Evolutionary conservation across 2,888 invertebrate genomes (phyloP), one percentile per base, ranked within the genome.

Genomic region (Drosophila mayaguana): DNA sequence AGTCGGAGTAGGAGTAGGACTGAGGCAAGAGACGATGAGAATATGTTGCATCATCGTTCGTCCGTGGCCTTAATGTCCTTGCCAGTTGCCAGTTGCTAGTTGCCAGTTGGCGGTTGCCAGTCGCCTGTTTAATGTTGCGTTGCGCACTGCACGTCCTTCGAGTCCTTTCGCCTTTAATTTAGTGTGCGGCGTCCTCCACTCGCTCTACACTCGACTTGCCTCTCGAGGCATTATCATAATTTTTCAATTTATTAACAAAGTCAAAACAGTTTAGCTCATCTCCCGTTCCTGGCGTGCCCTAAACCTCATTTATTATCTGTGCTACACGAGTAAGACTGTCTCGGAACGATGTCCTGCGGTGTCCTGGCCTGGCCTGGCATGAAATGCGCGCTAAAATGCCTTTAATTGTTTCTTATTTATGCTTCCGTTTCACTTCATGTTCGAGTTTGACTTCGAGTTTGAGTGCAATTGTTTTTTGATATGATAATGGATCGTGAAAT

Each of bases 171-270:
- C 69, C 54, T 80, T 88, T 76, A 89, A 89, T 89, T 89, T 86
- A 89, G 72, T 86, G 83, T 74, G 73, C 77, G 71, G 79, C 32
- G 48, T 28, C 55, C 61, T 53, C 34, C 50, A 32, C 20, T 18
- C 50, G 18, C 14, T 50, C 63, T 32, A 45, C 20, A 46, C 59
- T 73, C 67, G 46, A 55, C 43, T 36, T 51, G 38, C 40, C 53
- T 54, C 59, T 25, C 60, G 48, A 22, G 78, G 77, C 88, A 86
- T 86, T 86, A 86, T 89, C 86, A 86, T 86, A 89, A 86, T 89
- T 89, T 88, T 86, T 88, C 86, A 89, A 86, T 86, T 86, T 86
- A 86, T 86, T 86, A 89, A 86, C 88, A 89, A 88, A 86, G 86
- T 86, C 90, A 86, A 89, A 86, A 86, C 86, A 86, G 86, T 89